These are phyloP conservation scores for Nephrocerus scutellatus DNA, from an alignment of 2,888 invertebrate genomes.

Conservation along the genomic window DNA sequence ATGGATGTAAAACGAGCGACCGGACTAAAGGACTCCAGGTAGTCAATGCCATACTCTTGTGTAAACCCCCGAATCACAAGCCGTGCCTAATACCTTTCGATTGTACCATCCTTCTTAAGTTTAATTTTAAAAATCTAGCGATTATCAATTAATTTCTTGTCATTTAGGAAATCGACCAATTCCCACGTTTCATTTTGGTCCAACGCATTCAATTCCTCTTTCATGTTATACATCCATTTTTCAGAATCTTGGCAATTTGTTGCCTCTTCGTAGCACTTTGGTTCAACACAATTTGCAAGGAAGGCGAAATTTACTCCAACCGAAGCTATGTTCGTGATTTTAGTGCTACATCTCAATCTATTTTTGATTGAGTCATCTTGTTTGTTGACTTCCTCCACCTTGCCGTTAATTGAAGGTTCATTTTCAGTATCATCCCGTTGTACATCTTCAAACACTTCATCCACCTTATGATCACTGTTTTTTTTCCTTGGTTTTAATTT, in stretches of 20 bases:
- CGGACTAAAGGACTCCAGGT: conserved; percentile 31
- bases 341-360: conserved; percentile 2
- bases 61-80: conserved; percentile 29
- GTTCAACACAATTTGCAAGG: too few relatives aligned
- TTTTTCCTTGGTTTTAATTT: too few relatives aligned
- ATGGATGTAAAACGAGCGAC: conserved; percentile 25
- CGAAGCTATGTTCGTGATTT: neutral
- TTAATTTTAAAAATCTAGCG: conserved; percentile 29
- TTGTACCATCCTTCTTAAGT: conserved; percentile 18
- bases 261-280: too few relatives aligned
- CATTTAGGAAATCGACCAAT: neutral
- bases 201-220: conserved; percentile 6
- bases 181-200: conserved; percentile 2
- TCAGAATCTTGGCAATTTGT: too few relatives aligned
- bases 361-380: neutral
- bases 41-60: conserved; percentile 28
- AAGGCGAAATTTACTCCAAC: too few relatives aligned
- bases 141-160: conserved; percentile 18
- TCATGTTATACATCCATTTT: too few relatives aligned
- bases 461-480: too few relatives aligned
- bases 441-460: too few relatives aligned
- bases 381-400: too few relatives aligned
- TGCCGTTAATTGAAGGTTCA: too few relatives aligned
- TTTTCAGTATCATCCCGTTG: too few relatives aligned
- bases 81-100: conserved; percentile 24